Base-by-base conservation (phyloP, 2,888 invertebrate species). In the Steinernema scapterisci region DNA sequence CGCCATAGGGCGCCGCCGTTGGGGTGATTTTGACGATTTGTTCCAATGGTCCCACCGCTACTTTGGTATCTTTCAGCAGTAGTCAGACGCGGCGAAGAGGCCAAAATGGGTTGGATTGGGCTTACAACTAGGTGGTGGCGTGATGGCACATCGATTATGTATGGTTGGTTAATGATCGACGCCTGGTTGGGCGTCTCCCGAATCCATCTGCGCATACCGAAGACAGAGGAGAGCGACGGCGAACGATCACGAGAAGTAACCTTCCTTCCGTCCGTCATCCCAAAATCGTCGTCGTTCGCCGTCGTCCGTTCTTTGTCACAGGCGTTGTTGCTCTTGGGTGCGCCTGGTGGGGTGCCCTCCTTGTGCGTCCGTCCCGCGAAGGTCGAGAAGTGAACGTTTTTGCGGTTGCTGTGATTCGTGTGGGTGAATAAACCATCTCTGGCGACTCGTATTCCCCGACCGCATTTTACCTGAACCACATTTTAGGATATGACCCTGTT, bases 401-500 rank as follows among this genome's bases (percentile, higher is more conserved):
- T 52, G 19, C 52, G 38, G 38, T 38, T 38, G 38, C 38, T 23
- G 52, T 23, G 23, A 21, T 52, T 52, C 52, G 52, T 38, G 38
- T 38, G 38, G 9, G 5, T 1, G 21, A 52, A 5, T 21, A 52
- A 52, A 19, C 23, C 52, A 52, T 23, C 52, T 52, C 21, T 9
- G 23, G 52, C 6, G 27, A 27, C 11, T 54, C 11, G 54, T 23
- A 23, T 25, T 11, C 63, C n/a, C 31, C 38, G 3, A 38, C 38
- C n/a, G n/a, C n/a, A n/a, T n/a, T n/a, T 38, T 38, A 38, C 38
- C 38, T 38, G 38, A 38, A 9, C 38, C 38, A 38, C 38, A 31
- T 63, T 63, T 63, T 27, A 63, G 63, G 63, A 31, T 13, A 27
- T 63, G 63, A 21, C 31, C 19, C 5, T 52, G 19, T 63, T 63